These are phyloP conservation scores for Entomobrya proxima DNA, from an alignment of 2,888 invertebrate species.

Conservation along the genomic window DNA sequence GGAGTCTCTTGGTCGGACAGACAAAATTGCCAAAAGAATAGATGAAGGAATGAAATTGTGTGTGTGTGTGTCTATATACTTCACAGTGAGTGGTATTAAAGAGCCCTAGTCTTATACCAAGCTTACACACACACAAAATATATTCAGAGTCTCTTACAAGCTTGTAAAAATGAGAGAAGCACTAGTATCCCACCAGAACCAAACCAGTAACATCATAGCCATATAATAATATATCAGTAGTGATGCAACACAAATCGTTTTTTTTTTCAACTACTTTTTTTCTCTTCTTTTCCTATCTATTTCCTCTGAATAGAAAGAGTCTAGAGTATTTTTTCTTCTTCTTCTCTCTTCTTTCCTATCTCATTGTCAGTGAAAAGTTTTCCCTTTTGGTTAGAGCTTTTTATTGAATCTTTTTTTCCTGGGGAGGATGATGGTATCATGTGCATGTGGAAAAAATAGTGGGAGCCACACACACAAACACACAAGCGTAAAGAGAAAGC, in stretches of 20 bases:
- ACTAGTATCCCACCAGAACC: not conserved
- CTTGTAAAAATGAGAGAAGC: not conserved
- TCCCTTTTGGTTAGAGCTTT: slow-evolving; percentile 37
- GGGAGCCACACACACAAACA: not conserved
- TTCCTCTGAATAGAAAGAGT: not conserved
- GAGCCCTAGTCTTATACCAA: not conserved
- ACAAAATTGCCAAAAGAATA: slow-evolving; percentile 62
- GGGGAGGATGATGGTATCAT: not conserved
- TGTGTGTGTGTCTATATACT: not conserved
- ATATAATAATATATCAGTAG: slow-evolving; percentile 23
- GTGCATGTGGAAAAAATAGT: not conserved
- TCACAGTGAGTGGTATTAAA: slow-evolving; percentile 7
- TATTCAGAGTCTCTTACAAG: not conserved
- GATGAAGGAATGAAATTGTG: slow-evolving; percentile 23
- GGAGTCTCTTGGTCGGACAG: slow-evolving; percentile 43
- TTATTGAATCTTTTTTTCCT: slow-evolving; percentile 6
- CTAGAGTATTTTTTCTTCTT: slow-evolving; percentile 23
- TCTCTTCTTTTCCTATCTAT: not conserved
- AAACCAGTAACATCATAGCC: not conserved
- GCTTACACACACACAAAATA: not conserved
- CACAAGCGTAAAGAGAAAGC: not conserved
- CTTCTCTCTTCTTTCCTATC: not conserved
- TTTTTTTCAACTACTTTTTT: slow-evolving; percentile 15
- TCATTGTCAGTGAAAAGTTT: slow-evolving; percentile 32
- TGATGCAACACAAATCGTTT: slow-evolving; percentile 62